These are phyloP conservation scores for Benitochromis conjunctus DNA, from an alignment of 2,113 vertebrate genomes.

Conservation along the genomic window DNA sequence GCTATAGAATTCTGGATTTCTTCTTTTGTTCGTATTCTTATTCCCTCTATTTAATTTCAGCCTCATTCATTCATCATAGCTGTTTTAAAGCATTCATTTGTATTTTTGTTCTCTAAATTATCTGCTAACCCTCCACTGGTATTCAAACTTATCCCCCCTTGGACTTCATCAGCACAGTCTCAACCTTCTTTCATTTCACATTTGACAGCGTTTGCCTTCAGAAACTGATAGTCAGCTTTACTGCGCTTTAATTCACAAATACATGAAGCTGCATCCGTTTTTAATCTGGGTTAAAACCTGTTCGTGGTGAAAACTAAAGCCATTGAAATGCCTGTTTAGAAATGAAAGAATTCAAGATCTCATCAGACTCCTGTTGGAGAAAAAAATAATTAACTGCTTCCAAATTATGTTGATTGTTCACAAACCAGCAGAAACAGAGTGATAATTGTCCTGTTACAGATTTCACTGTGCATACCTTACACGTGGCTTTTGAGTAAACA, in stretches of 20 bases:
- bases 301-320: neutral
- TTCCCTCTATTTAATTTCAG: neutral
- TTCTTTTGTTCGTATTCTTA: constrained; percentile 2
- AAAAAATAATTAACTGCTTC: neutral
- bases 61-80: neutral
- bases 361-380: neutral
- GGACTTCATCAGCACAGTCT: neutral
- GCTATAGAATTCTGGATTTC: constrained; percentile 43
- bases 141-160: neutral
- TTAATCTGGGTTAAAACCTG: neutral
- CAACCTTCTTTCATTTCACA: neutral
- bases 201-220: neutral
- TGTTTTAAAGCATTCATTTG: neutral
- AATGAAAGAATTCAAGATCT: neutral
- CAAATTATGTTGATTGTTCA: neutral
- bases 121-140: neutral
- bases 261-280: neutral
- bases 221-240: neutral
- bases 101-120: neutral
- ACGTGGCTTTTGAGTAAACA: neutral
- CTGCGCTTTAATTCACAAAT: neutral
- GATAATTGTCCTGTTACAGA: neutral
- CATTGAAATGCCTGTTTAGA: neutral
- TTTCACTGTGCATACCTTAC: neutral
- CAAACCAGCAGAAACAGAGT: neutral